Conservation (phyloP, 2,113 vertebrate genomes). For the Kryptolebias marmoratus region DNA sequence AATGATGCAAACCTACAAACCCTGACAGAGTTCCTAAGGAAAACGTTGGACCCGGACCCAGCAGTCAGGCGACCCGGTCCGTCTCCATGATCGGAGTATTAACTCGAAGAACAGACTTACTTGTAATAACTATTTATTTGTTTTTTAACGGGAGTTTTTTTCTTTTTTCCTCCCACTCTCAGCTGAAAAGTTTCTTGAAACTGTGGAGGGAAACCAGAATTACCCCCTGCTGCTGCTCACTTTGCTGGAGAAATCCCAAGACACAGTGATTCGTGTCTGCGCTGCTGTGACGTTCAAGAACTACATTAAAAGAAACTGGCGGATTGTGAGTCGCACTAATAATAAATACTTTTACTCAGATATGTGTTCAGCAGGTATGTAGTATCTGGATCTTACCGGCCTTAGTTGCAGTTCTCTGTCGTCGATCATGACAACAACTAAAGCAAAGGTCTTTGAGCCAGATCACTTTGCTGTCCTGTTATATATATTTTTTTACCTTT, state of each 20-base stretch:
- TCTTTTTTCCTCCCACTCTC: neutral
- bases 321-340: constrained; percentile 86
- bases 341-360: too few species aligned
- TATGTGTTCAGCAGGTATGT: neutral
- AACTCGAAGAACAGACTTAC: neutral
- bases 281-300: constrained; percentile 98
- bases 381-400: too few species aligned
- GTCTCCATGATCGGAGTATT: too few species aligned
- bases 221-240: constrained; percentile 94
- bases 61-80: constrained; percentile 93
- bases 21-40: constrained; percentile 93
- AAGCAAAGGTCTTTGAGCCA: too few species aligned
- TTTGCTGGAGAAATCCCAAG: constrained; percentile 93
- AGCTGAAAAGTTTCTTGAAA: constrained; percentile 99
- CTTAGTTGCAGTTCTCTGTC: neutral
- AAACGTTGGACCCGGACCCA: constrained; percentile 96
- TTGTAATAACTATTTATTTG: neutral
- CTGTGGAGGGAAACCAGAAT: constrained; percentile 96
- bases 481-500: too few species aligned
- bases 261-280: constrained; percentile 96
- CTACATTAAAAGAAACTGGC: constrained; percentile 99
- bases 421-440: too few species aligned
- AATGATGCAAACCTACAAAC: constrained; percentile 95
- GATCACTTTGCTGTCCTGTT: neutral
- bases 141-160: neutral